These are phyloP conservation scores for Myzus persicae DNA, from an alignment of 1,140 invertebrate species.

Conservation along the genomic window DNA sequence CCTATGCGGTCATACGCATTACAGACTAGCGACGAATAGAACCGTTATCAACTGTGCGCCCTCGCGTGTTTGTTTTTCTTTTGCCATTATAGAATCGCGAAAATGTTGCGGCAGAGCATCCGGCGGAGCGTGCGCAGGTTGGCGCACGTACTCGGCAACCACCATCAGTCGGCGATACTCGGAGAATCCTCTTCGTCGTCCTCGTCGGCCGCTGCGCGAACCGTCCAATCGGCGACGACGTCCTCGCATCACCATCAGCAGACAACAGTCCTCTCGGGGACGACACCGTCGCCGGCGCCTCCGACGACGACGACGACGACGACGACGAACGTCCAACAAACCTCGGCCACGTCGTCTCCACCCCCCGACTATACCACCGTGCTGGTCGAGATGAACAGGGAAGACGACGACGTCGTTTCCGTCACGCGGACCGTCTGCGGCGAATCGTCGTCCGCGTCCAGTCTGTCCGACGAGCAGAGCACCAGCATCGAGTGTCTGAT, in stretches of 20 bases:
- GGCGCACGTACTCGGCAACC: slow-evolving; percentile 64
- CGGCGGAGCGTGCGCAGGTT: slow-evolving; percentile 79
- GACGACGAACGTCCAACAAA: slow-evolving; percentile 23
- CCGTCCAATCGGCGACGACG: slow-evolving; percentile 67
- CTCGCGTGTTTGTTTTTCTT: slow-evolving; percentile 17
- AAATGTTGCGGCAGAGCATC: slow-evolving; percentile 80
- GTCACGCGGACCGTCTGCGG: slow-evolving; percentile 41
- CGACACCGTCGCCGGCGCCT: not conserved
- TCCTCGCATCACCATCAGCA: not conserved
- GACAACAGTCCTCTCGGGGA: not conserved
- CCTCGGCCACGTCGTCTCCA: slow-evolving; percentile 65
- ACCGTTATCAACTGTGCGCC: not conserved
- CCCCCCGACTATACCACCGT: slow-evolving; percentile 74
- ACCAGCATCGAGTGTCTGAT: slow-evolving; percentile 68
- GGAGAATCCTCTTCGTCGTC: slow-evolving; percentile 63
- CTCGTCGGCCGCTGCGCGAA: slow-evolving; percentile 67
- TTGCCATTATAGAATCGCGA: slow-evolving; percentile 71
- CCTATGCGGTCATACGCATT: too few species aligned
- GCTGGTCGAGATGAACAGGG: slow-evolving; percentile 70
- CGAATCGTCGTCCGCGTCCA: slow-evolving; percentile 65
- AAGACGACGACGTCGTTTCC: slow-evolving; percentile 61
- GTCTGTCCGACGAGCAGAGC: slow-evolving; percentile 63
- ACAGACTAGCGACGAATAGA: not conserved
- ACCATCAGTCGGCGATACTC: slow-evolving; percentile 65
- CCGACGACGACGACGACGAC: not conserved